Percentiles rank a stretch among this genome's conserved stretches.
phyloP scores from a whole-genome alignment of 1,140 invertebrate species.

The Pissodes strobi region DNA sequence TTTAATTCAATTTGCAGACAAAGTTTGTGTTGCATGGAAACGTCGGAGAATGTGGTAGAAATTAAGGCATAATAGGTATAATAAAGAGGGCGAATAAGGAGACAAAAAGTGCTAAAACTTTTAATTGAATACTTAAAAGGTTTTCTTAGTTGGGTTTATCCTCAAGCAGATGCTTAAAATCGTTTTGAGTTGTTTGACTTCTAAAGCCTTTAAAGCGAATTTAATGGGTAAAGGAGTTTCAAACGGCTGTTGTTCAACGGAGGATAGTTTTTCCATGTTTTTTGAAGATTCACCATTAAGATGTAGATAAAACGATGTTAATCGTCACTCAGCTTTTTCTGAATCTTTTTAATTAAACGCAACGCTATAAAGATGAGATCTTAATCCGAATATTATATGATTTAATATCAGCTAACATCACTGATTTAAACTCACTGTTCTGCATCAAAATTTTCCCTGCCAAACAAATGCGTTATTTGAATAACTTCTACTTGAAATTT shows the following conservation, averaged over 20 bases:
- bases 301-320: no score
- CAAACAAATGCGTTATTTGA: no score
- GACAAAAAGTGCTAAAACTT: constrained; percentile 31
- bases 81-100: constrained; percentile 29
- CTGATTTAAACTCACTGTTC: no score
- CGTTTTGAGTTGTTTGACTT: constrained; percentile 28
- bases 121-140: constrained; percentile 32
- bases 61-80: constrained; percentile 32
- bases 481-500: no score
- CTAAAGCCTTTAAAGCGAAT: constrained; percentile 14
- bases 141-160: constrained; percentile 27
- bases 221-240: constrained; percentile 14
- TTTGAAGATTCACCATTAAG: no score
- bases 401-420: no score
- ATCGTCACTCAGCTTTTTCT: no score
- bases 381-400: no score
- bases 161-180: constrained; percentile 26
- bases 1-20: constrained; percentile 28
- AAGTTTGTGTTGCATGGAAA: constrained; percentile 4
- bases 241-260: neutral
- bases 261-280: no score
- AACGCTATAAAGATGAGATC: no score
- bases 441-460: no score
- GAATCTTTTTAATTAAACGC: no score
- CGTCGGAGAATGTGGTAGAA: constrained; percentile 22